These are phyloP conservation scores for Himalopsyche anomala DNA, from an alignment of 2,888 invertebrate genomes.

Conservation along the genomic window DNA sequence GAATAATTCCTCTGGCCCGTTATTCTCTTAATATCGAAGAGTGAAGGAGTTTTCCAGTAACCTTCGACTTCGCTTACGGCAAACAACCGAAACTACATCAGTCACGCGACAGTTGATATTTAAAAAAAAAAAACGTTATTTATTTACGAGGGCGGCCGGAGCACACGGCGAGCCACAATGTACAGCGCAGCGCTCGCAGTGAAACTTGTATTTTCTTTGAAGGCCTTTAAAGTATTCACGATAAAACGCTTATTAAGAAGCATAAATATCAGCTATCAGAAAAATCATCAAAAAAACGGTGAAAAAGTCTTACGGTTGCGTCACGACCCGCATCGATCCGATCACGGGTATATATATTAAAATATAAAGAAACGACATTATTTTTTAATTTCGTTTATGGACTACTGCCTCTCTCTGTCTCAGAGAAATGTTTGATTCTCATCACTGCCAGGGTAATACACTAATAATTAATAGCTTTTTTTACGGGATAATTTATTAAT, in stretches of 20 bases:
- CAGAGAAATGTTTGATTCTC: neutral
- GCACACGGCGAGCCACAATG: neutral
- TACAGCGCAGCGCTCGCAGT: neutral
- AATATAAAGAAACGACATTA: no score
- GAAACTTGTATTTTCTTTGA: conserved; percentile 27
- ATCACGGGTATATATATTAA: no score
- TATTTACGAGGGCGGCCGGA: neutral
- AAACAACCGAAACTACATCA: conserved; percentile 20
- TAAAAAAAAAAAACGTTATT: conserved; percentile 16
- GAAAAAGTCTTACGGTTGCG: neutral
- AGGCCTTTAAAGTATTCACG: conserved; percentile 32
- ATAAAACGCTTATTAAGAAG: conserved; percentile 25
- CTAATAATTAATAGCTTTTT: no score
- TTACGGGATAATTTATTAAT: no score
- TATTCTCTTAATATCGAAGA: neutral
- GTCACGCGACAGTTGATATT: conserved; percentile 51
- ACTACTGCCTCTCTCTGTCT: no score
- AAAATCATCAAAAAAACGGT: conserved; percentile 9
- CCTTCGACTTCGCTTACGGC: conserved; percentile 44
- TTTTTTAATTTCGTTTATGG: no score
- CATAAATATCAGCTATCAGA: conserved; percentile 27
- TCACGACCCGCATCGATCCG: neutral
- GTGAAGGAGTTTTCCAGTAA: conserved; percentile 23
- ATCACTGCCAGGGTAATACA: neutral
- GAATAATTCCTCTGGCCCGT: neutral